These are phyloP conservation scores for Meandrusa payeni DNA, from an alignment of 2,888 invertebrate genomes.

Conservation along the genomic window DNA sequence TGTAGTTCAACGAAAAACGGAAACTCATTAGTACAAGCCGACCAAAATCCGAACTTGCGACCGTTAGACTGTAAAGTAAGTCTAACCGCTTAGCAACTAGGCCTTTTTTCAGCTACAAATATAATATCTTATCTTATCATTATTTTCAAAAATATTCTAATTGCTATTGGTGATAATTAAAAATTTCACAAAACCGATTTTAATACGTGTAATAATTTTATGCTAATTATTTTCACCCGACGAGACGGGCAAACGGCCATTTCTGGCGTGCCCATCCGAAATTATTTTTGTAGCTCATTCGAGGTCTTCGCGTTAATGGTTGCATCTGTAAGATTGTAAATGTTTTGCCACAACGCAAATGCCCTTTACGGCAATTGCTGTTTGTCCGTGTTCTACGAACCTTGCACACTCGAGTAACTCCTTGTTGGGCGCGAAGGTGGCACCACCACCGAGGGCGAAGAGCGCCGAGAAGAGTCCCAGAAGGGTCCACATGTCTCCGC, in stretches of 20 bases:
- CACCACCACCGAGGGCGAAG: slow-evolving; percentile 57
- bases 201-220: too few species aligned
- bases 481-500: slow-evolving; percentile 67
- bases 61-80: too few species aligned
- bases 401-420: slow-evolving; percentile 74
- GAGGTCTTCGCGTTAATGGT: slow-evolving; percentile 48
- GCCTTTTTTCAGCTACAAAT: too few species aligned
- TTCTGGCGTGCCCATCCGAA: slow-evolving; percentile 56
- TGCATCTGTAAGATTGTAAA: slow-evolving; percentile 30
- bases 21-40: too few species aligned
- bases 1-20: too few species aligned
- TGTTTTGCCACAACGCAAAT: neutral
- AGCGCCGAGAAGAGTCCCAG: slow-evolving; percentile 60
- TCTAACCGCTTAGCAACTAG: too few species aligned
- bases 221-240: slow-evolving; percentile 17
- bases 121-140: neutral
- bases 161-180: too few species aligned
- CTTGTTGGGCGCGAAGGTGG: slow-evolving; percentile 61
- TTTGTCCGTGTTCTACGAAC: slow-evolving; percentile 46
- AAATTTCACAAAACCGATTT: too few species aligned
- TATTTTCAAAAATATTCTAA: neutral
- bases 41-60: too few species aligned
- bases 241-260: slow-evolving; percentile 23
- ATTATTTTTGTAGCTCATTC: slow-evolving; percentile 72
- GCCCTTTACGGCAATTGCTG: neutral